These are phyloP conservation scores for Heliornis fulica DNA, from an alignment of 2,113 vertebrate genomes.

Conservation along the genomic window DNA sequence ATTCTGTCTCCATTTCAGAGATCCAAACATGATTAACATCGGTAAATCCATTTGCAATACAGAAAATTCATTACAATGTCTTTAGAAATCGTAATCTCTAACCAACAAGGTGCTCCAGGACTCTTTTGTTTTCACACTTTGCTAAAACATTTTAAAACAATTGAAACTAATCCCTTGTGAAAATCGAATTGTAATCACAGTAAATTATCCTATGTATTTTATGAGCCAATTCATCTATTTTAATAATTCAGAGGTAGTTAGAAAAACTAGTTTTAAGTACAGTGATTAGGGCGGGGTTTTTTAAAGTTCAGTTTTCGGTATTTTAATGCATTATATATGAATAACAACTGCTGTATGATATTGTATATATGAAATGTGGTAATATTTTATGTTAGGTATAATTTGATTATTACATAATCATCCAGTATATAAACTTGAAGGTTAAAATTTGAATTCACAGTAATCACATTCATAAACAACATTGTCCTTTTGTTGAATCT, in stretches of 20 bases:
- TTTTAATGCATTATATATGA: background rate
- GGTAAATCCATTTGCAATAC: background rate
- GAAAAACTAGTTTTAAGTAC: background rate
- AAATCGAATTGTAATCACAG: background rate
- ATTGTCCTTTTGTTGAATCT: background rate
- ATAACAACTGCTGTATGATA: background rate
- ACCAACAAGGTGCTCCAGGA: background rate
- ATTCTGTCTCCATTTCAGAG: constrained; percentile 8
- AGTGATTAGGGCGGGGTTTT: background rate
- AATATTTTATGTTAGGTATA: background rate
- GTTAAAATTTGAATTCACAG: background rate
- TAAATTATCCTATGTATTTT: background rate
- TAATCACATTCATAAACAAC: background rate
- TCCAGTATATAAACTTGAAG: background rate
- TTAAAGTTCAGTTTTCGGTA: background rate
- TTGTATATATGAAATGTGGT: background rate
- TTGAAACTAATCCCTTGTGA: background rate
- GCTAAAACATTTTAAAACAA: background rate
- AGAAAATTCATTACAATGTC: constrained; percentile 1
- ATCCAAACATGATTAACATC: constrained; percentile 5
- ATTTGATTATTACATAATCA: background rate
- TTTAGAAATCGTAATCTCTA: background rate
- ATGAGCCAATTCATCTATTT: background rate
- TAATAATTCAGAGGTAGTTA: background rate
- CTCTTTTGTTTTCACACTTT: background rate